Conservation (phyloP, 2,888 invertebrate species). For the Epinotia bilunana region DNA sequence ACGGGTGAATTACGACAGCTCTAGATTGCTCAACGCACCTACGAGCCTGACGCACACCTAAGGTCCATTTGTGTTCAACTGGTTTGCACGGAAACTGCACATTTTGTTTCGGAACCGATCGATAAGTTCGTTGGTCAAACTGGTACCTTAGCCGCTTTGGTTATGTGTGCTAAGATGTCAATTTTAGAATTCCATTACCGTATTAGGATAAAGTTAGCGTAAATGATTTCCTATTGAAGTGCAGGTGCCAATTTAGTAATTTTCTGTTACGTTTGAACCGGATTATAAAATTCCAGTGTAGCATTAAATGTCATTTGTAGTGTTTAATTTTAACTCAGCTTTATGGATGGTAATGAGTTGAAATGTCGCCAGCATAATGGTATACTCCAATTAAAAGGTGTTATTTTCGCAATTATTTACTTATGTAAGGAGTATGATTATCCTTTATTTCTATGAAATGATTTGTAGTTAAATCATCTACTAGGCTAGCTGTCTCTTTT, state of each 20-base stretch:
- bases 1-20: slow-evolving; percentile 21
- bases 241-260: slow-evolving; percentile 6
- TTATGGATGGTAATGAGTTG: slow-evolving; percentile 14
- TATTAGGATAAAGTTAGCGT: slow-evolving; percentile 16
- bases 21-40: slow-evolving; percentile 30
- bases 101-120: neutral
- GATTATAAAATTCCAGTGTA: slow-evolving; percentile 20
- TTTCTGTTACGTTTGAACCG: slow-evolving; percentile 22
- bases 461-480: no score
- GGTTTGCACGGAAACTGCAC: slow-evolving; percentile 29
- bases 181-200: slow-evolving; percentile 26
- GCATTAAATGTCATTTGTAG: slow-evolving; percentile 6
- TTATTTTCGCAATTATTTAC: neutral
- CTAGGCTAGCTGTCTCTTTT: no score
- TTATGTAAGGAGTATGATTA: no score
- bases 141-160: slow-evolving; percentile 3
- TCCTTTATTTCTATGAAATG: no score
- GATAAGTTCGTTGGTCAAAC: slow-evolving; percentile 10
- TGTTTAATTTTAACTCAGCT: slow-evolving; percentile 15
- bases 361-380: neutral
- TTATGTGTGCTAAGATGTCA: slow-evolving; percentile 10
- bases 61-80: slow-evolving; percentile 25
- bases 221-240: slow-evolving; percentile 27
- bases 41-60: neutral
- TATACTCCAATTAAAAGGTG: neutral